phyloP scores from a whole-genome alignment of 2,113 vertebrate genomes.

The Syrrhaptes paradoxus region DNA sequence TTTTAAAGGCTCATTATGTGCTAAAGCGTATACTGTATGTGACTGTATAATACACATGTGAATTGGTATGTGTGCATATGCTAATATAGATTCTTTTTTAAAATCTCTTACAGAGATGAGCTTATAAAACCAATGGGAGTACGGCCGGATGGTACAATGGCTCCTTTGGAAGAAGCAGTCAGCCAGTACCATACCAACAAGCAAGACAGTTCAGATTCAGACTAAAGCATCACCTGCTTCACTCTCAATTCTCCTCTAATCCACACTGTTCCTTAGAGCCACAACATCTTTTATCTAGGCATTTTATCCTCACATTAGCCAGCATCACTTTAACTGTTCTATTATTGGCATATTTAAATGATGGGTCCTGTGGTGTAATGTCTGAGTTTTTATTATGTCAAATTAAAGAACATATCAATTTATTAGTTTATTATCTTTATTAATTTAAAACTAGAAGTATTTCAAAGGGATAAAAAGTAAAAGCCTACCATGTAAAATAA shows the following conservation, averaged over 20 bases:
- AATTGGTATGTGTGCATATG: constrained; percentile 41
- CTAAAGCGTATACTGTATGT: background rate
- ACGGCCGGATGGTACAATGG: constrained; percentile 89
- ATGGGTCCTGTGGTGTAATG: constrained; percentile 57
- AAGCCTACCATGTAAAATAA: constrained; percentile 31
- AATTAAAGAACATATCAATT: constrained; percentile 34
- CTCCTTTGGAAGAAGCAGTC: constrained; percentile 90
- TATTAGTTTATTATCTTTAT: constrained; percentile 46
- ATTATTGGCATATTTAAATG: constrained; percentile 61
- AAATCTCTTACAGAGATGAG: constrained; percentile 84
- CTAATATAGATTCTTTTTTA: constrained; percentile 61
- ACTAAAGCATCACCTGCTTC: constrained; percentile 78
- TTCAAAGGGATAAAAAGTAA: constrained; percentile 15
- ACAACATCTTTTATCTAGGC: constrained; percentile 67
- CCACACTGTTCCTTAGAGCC: constrained; percentile 66
- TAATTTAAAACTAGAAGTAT: constrained; percentile 28
- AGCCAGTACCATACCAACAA: constrained; percentile 76
- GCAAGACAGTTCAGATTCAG: constrained; percentile 89
- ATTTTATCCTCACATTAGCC: constrained; percentile 72
- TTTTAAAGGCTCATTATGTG: constrained; percentile 58
- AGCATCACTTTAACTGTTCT: constrained; percentile 70
- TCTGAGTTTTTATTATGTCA: constrained; percentile 62
- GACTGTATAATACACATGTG: constrained; percentile 34
- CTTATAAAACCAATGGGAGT: constrained; percentile 96
- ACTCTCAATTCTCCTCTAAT: constrained; percentile 55